Base-by-base conservation (phyloP, 2,797 vertebrate species). In the Brachyalestes nurse region DNA sequence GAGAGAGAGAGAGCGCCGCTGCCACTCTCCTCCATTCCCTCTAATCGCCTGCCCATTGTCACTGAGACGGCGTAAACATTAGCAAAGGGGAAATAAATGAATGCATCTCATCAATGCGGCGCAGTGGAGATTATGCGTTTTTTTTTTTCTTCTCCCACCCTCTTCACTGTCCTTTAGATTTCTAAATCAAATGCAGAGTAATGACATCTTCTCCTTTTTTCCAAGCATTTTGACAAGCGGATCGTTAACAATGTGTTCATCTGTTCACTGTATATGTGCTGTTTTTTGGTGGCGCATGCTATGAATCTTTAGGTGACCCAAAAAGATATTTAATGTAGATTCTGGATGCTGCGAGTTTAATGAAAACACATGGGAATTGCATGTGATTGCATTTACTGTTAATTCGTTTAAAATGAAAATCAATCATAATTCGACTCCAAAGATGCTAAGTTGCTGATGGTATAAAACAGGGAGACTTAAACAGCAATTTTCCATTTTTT, bases 11-110 rank as follows among this genome's bases (percentile, higher is more conserved):
- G 82, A 53, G 82, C 84, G 84, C 51, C 12, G 5, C 87, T 84
- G 83, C 83, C 85, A 86, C 86, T 82, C 88, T 84, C 83, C 82
- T 76, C 89, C 69, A 58, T 80, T 79, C 78, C 73, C 71, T 86
- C 82, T 87, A 89, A 89, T 87, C 88, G 85, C 87, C 87, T 88
- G 82, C 75, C 86, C 75, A 78, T 85, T 83, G 84, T 83, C 82
- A 83, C 80, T 77, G 64, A 82, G 81, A 84, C 73, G 75, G 70
- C 81, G 76, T 88, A 87, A 88, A 89, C 85, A 89, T 88, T 84
- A 84, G 84, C 75, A 77, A 71, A 76, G 71, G 77, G 79, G 85
- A 87, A 84, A 82, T 86, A 85, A 88, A 83, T 81, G 84, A 88
- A 84, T 82, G 82, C 80, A 79, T 85, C 84, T 86, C 72, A 84